These are phyloP conservation scores for Aegithalos caudatus DNA, from an alignment of 2,113 vertebrate species.

Conservation along the genomic window DNA sequence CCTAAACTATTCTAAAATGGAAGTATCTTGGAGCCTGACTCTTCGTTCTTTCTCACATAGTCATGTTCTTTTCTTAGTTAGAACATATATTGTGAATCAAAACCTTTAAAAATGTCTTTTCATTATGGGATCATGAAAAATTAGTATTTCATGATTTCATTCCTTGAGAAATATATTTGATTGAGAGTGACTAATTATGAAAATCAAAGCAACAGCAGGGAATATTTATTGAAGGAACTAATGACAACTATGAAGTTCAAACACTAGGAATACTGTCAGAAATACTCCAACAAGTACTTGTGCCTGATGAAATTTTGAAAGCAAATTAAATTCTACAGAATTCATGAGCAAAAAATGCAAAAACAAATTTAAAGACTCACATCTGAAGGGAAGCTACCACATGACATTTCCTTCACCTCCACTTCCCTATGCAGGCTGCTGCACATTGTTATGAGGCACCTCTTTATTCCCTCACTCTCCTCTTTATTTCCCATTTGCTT, in stretches of 20 bases:
- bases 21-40: background rate
- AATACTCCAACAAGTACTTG: background rate
- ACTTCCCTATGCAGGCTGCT: background rate
- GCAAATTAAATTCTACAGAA: background rate
- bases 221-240: constrained; percentile 19
- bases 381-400: background rate
- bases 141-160: background rate
- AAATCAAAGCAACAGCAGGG: constrained; percentile 13
- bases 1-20: background rate
- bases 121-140: background rate
- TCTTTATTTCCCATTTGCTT: background rate
- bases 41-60: background rate
- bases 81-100: background rate
- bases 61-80: background rate
- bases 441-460: rapidly evolving
- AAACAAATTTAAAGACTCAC: background rate
- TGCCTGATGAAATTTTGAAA: background rate
- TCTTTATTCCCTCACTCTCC: background rate
- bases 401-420: background rate
- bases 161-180: background rate
- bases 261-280: background rate
- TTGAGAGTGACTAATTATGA: constrained; percentile 25
- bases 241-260: background rate
- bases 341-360: background rate
- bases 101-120: background rate